phyloP scores from a whole-genome alignment of 2,888 invertebrate genomes.

The Chrysodeixis includens region DNA sequence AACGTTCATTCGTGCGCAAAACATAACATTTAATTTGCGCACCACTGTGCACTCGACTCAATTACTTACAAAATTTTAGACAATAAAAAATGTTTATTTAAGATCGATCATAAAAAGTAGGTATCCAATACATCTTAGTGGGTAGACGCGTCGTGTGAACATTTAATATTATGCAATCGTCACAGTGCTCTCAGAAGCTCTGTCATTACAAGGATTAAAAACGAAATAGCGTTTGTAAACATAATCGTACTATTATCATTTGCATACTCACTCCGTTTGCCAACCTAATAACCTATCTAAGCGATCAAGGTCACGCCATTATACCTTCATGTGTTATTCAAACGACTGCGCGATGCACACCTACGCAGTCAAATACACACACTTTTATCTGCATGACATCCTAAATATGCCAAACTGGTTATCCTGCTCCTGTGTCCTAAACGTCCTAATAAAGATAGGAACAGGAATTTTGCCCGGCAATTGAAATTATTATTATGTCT shows the following conservation, averaged over 20 bases:
- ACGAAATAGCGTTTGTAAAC: not conserved
- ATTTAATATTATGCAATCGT: no score
- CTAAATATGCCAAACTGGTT: not conserved
- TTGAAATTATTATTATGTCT: not conserved
- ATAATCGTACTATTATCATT: not conserved
- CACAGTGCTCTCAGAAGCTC: no score
- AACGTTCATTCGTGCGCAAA: slow-evolving; percentile 50
- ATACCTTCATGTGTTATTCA: not conserved
- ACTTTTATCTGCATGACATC: not conserved
- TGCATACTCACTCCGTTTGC: not conserved
- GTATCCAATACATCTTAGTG: not conserved
- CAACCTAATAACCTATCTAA: not conserved
- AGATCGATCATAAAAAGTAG: not conserved
- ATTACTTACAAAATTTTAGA: slow-evolving; percentile 4
- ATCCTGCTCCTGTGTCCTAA: not conserved
- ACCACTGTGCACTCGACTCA: slow-evolving; percentile 31
- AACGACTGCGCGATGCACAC: not conserved
- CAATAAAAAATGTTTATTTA: not conserved
- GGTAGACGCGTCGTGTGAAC: not conserved
- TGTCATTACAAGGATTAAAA: not conserved
- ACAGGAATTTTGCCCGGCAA: not conserved
- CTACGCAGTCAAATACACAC: not conserved
- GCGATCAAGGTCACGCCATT: not conserved
- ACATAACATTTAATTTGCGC: slow-evolving; percentile 19
- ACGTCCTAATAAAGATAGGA: not conserved